A percentile compares a stretch with the other conserved stretches of the same genome.
Evolutionary conservation across 2,888 invertebrate species (phyloP).

Genomic region (Lasioglossum leucozonium): DNA sequence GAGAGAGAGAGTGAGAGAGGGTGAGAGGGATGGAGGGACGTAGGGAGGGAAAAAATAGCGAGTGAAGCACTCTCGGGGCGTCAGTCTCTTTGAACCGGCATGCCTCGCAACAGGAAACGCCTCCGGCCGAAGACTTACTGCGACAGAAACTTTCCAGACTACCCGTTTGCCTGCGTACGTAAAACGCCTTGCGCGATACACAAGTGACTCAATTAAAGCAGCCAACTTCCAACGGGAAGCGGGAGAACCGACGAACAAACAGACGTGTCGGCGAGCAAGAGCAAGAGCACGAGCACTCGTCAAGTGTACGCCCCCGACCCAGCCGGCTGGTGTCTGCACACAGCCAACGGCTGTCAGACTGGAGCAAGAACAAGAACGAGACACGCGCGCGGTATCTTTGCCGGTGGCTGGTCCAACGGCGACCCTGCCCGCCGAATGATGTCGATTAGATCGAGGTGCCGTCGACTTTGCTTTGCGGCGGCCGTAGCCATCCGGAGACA

Average conservation of each 20-base stretch:
- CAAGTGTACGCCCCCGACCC: constrained; percentile 35
- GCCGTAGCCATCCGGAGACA: not conserved
- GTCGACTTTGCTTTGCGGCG: not conserved
- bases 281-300: constrained; percentile 35
- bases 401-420: not conserved
- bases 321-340: constrained; percentile 39
- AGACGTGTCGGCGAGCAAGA: constrained; percentile 55
- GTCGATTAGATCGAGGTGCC: constrained; percentile 29
- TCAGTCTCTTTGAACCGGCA: constrained; percentile 48
- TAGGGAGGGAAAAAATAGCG: constrained; percentile 18
- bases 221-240: constrained; percentile 63
- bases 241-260: constrained; percentile 71
- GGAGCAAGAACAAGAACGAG: constrained; percentile 14
- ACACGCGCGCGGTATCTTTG: constrained; percentile 11
- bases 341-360: constrained; percentile 23
- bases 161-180: constrained; percentile 63
- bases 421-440: constrained; percentile 15
- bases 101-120: constrained; percentile 59
- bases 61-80: constrained; percentile 30
- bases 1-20: not conserved
- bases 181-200: constrained; percentile 68
- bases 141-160: constrained; percentile 68
- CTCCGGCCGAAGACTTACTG: constrained; percentile 61
- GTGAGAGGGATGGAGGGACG: not conserved
- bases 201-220: constrained; percentile 77